These are phyloP conservation scores for Alcedo quadribrachys DNA, from an alignment of 2,797 vertebrate species.

Conservation along the genomic window DNA sequence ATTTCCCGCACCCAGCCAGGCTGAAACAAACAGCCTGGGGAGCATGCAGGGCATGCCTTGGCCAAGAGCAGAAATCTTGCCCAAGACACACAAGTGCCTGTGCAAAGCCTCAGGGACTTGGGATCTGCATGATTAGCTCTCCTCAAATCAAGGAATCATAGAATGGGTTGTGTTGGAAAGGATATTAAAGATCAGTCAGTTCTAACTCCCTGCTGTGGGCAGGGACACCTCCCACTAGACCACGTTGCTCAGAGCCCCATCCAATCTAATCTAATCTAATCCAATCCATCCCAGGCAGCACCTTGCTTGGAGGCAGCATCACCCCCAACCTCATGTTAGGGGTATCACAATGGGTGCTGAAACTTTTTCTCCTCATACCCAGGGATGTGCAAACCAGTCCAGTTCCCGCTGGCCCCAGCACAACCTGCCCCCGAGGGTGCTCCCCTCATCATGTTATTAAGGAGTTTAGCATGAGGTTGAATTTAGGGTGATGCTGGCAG, in stretches of 20 bases:
- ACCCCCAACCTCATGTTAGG: rapidly evolving
- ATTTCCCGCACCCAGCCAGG: neutral
- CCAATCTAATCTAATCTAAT: neutral
- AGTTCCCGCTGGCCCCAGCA: neutral
- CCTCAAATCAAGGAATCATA: neutral
- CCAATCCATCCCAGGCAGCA: neutral
- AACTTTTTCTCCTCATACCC: neutral
- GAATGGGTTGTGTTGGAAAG: neutral
- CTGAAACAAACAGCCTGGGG: neutral
- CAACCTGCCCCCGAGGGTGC: rapidly evolving
- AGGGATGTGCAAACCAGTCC: rapidly evolving
- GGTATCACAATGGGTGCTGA: rapidly evolving
- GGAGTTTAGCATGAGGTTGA: neutral
- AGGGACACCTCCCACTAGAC: neutral
- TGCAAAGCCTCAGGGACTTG: neutral
- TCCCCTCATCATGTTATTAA: rapidly evolving
- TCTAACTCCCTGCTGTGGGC: neutral
- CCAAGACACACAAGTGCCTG: rapidly evolving
- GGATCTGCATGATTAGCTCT: neutral
- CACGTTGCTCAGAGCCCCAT: neutral
- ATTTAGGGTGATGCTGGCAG: neutral
- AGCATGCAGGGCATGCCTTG: neutral
- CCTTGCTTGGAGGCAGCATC: neutral
- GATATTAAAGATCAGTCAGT: neutral
- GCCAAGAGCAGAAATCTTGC: neutral